Conservation (phyloP, 2,113 vertebrate species). For the Delphinapterus leucas region DNA sequence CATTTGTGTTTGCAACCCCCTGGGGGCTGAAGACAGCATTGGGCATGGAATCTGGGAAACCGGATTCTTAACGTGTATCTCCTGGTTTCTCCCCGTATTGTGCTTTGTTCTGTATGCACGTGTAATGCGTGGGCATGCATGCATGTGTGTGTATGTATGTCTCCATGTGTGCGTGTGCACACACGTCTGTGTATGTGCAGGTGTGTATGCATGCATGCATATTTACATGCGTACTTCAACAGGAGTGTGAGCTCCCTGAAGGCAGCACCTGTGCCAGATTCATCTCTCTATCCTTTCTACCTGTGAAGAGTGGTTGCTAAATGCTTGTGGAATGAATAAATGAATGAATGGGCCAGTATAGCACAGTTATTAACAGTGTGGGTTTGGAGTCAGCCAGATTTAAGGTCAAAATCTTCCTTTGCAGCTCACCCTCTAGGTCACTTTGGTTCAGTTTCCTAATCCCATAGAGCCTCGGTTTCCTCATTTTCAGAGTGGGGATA, state of each 20-base stretch:
- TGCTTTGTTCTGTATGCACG: background rate
- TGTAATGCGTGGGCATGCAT: too few species aligned
- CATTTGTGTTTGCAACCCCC: too few species aligned
- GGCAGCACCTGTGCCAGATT: background rate
- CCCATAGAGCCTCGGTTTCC: background rate
- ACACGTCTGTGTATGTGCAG: background rate
- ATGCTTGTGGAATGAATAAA: background rate
- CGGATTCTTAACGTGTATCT: background rate
- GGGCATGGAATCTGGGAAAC: background rate
- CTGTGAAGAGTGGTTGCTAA: background rate
- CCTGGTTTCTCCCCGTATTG: background rate
- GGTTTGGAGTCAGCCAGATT: background rate
- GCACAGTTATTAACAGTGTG: background rate
- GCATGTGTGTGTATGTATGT: fast-evolving
- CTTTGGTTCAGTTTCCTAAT: background rate
- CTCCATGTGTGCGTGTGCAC: too few species aligned
- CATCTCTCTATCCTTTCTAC: fast-evolving
- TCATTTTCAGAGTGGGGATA: background rate
- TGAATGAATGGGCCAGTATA: background rate
- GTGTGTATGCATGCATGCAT: fast-evolving
- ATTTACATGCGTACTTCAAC: background rate
- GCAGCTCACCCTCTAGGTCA: background rate
- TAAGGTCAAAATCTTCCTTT: background rate
- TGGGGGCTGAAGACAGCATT: background rate
- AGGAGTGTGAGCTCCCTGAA: background rate